These are phyloP conservation scores for Lordiphosa stackelbergi DNA, from an alignment of 1,140 invertebrate species.

Conservation along the genomic window DNA sequence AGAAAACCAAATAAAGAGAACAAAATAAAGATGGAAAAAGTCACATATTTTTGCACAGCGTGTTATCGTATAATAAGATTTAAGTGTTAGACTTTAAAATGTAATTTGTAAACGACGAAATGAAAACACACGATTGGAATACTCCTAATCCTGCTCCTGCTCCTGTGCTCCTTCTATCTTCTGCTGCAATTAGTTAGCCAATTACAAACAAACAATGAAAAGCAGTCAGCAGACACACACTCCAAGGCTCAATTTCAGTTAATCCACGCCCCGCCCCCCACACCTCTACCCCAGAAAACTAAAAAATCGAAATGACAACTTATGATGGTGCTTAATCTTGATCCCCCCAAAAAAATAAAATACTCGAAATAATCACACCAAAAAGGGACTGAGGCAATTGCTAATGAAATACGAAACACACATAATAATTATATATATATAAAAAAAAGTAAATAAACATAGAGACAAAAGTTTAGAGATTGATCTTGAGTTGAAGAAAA, in stretches of 20 bases:
- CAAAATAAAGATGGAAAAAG: constrained; percentile 8
- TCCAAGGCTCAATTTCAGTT: constrained; percentile 9
- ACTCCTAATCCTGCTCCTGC: not conserved
- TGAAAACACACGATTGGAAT: constrained; percentile 14
- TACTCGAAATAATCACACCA: constrained; percentile 35
- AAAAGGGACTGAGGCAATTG: constrained; percentile 71
- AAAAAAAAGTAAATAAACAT: constrained; percentile 8
- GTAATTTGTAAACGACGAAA: constrained; percentile 50
- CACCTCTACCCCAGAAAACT: too few relatives aligned
- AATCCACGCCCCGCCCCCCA: not conserved
- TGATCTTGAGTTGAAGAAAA: constrained; percentile 8
- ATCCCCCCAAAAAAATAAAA: constrained; percentile 60
- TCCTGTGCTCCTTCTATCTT: not conserved
- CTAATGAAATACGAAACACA: constrained; percentile 25
- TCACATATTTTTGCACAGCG: constrained; percentile 70
- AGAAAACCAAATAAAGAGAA: constrained; percentile 17
- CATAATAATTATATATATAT: constrained; percentile 7
- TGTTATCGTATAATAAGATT: constrained; percentile 42
- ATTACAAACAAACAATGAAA: not conserved
- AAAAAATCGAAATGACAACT: constrained; percentile 28
- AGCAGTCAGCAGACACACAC: not conserved
- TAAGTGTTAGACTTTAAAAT: constrained; percentile 67
- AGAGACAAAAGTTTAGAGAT: constrained; percentile 1
- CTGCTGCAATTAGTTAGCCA: constrained; percentile 11
- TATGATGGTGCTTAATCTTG: constrained; percentile 66